Base-by-base conservation (phyloP, 2,888 invertebrate genomes). In the Caenorhabditis sp. region DNA sequence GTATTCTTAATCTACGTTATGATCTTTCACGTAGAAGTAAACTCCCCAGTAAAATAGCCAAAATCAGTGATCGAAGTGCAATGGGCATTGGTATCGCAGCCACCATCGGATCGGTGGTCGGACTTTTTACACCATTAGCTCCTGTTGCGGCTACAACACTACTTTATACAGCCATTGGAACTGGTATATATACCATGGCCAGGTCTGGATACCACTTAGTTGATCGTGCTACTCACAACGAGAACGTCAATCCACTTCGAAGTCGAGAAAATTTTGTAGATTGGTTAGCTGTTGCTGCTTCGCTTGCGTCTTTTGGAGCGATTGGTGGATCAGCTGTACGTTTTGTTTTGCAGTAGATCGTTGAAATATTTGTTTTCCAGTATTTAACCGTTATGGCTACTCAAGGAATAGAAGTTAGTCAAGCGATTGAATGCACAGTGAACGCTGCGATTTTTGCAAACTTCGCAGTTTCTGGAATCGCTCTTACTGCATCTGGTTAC, bases 181-280 rank as follows among this genome's bases (percentile, higher is more conserved):
- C 75, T 25, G 75, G 70, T 3, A 59, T 70, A 17, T 75, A 75
- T 49, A 70, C 75, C 26, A 75, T 75, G 75, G 67, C 75, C 1
- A 52, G 75, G 59, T 75, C 75, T 5, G 75, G 75, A 10, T 75
- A 75, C 57, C 75, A 75, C 23, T 61, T 75, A 14, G 70, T 75
- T 10, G 75, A 75, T 54, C 36, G 75, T 54, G 75, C 70, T 1
- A 75, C 59, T 20, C 75, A 75, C 23, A 75, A 75, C 21, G 75
- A 75, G 25, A 75, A 75, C 67, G 75, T 75, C 20, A 75, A 75
- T 43, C 75, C 75, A 5, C 21, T 75, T 1, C 52, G 63, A 21
- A 75, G 70, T 59, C 70, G 75, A n/a, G 70, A 75, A 59, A 75
- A 75, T 36, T 75, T 75, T 59, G 75, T 70, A 21, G 75, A 75